A percentile compares a stretch with the other conserved stretches of the same genome.
These are phyloP conservation scores for Bombyx mori DNA, from an alignment of 1,140 invertebrate species.

Conservation along the genomic window DNA sequence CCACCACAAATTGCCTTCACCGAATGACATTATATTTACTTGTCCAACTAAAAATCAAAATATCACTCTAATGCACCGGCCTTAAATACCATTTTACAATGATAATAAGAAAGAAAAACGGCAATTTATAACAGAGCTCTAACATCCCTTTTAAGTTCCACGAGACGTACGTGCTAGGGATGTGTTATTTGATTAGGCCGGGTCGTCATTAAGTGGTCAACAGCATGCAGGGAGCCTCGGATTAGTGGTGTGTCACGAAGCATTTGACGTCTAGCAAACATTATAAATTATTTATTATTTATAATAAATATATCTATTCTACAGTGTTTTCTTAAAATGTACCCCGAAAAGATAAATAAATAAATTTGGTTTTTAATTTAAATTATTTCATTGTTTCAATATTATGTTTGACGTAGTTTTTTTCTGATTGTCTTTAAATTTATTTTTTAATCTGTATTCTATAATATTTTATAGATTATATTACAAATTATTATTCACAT, in stretches of 20 bases:
- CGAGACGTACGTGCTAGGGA: slow-evolving; percentile 1
- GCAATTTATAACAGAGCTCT: slow-evolving; percentile 7
- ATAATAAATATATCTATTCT: slow-evolving; percentile 3
- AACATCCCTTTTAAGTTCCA: neutral
- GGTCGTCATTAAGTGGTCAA: slow-evolving; percentile 10
- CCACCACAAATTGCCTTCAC: slow-evolving; percentile 36
- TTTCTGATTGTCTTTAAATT: too few species aligned
- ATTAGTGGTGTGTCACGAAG: slow-evolving; percentile 5
- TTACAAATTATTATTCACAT: too few species aligned
- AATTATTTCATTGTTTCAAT: too few species aligned
- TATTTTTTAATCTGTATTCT: too few species aligned
- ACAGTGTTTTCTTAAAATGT: too few species aligned
- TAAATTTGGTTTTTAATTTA: too few species aligned
- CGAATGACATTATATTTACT: slow-evolving; percentile 28
- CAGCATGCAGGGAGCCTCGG: slow-evolving; percentile 7
- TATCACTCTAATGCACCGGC: neutral
- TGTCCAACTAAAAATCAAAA: slow-evolving; percentile 10
- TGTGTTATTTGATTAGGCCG: neutral
- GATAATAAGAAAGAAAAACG: neutral
- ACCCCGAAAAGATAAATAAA: too few species aligned
- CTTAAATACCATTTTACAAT: slow-evolving; percentile 6
- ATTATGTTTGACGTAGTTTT: too few species aligned
- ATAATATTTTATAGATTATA: too few species aligned
- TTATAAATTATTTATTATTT: slow-evolving; percentile 19
- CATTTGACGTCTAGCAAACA: slow-evolving; percentile 19